Percentiles rank a stretch among this genome's conserved stretches.
Conservation (phyloP, 64 coral and sea anemone genomes). For the Montipora foliosa region DNA sequence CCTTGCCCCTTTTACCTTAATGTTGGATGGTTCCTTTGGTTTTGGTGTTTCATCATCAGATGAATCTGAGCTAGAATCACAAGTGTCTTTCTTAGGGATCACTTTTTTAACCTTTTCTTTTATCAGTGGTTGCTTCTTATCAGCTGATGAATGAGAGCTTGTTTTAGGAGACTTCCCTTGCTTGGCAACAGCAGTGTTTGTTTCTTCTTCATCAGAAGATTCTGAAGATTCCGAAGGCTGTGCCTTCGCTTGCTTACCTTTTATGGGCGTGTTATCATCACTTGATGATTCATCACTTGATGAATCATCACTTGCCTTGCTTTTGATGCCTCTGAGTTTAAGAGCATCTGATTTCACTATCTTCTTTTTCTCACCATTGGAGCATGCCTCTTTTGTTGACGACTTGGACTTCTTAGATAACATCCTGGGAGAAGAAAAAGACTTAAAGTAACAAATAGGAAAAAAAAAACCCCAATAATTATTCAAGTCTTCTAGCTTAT, state of each 20-base stretch:
- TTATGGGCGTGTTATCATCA: not conserved
- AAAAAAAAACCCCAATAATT: no score
- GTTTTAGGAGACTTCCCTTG: not conserved
- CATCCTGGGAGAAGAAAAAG: not conserved
- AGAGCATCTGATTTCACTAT: constrained; percentile 35
- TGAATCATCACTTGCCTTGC: constrained; percentile 46
- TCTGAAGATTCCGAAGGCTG: constrained; percentile 14
- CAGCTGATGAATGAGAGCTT: constrained; percentile 39
- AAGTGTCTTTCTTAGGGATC: not conserved
- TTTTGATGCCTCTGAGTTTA: constrained; percentile 50
- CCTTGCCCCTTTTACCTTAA: not conserved
- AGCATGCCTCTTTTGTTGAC: constrained; percentile 14
- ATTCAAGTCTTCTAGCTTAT: no score
- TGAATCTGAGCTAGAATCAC: constrained; percentile 45
- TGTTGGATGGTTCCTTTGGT: not conserved
- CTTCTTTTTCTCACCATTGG: constrained; percentile 21
- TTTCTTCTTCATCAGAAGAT: constrained; percentile 33
- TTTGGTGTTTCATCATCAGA: constrained; percentile 1
- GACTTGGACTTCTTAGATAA: not conserved
- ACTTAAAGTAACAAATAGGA: not conserved
- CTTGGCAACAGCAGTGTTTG: not conserved
- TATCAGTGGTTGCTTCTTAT: not conserved
- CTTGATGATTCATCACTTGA: constrained; percentile 32
- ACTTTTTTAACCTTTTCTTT: not conserved
- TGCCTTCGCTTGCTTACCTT: not conserved